phyloP scores from a whole-genome alignment of 2,888 invertebrate species.

The Volucella zonaria region DNA sequence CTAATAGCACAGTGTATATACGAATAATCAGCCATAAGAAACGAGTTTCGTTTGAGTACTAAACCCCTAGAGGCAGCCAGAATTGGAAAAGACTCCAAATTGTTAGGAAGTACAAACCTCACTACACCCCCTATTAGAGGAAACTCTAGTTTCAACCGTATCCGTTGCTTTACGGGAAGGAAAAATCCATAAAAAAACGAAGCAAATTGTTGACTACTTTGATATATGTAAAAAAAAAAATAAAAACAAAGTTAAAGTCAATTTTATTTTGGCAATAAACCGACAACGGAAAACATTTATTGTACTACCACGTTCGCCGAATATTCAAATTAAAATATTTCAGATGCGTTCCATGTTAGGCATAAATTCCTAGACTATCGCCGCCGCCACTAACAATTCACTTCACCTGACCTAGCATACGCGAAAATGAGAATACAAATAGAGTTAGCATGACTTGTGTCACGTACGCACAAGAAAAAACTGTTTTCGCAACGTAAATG shows the following conservation, averaged over 20 bases:
- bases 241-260: not conserved
- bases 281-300: not conserved
- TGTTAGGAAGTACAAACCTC: not conserved
- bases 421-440: slow-evolving; percentile 15
- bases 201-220: too few species aligned
- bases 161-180: not conserved
- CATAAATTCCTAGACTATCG: not conserved
- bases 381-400: slow-evolving; percentile 15
- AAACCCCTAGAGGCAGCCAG: not conserved
- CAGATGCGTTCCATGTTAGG: slow-evolving; percentile 13
- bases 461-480: slow-evolving; percentile 40
- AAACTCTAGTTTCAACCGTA: not conserved
- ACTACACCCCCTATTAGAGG: too few species aligned
- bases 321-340: slow-evolving; percentile 23
- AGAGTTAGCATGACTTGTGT: slow-evolving; percentile 31
- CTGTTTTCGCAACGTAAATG: slow-evolving; percentile 2
- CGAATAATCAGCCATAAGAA: not conserved
- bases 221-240: too few species aligned
- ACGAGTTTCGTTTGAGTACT: not conserved
- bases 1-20: not conserved
- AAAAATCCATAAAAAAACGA: not conserved
- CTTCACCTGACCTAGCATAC: slow-evolving; percentile 1
- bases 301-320: not conserved
- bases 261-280: slow-evolving; percentile 20
- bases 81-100: not conserved